Evolutionary conservation across 2,113 vertebrate species (phyloP).

Genomic region (Marmota flaviventris): DNA sequence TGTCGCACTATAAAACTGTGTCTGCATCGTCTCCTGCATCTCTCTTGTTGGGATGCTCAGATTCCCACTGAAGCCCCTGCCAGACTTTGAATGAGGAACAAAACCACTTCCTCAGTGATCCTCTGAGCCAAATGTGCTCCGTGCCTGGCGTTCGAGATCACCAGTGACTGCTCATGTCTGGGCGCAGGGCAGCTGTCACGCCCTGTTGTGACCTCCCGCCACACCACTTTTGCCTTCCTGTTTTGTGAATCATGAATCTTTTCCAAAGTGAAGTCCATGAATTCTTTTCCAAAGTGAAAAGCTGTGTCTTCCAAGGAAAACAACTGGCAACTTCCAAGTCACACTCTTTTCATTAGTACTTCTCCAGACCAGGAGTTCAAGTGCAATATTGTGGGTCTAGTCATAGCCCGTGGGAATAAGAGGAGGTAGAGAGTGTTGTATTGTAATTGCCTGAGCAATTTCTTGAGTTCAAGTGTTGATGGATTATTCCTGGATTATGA

Average conservation of each 20-base stretch:
- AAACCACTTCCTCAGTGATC: neutral
- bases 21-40: neutral
- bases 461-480: neutral
- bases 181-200: no score
- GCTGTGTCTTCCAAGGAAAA: neutral
- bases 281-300: neutral
- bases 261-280: neutral
- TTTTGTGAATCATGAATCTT: neutral
- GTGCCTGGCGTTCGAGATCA: neutral
- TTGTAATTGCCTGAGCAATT: neutral
- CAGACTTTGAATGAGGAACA: neutral
- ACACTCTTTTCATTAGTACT: neutral
- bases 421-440: no score
- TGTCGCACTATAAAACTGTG: no score
- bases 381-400: rapidly evolving
- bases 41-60: neutral
- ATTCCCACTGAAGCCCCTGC: neutral
- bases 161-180: neutral
- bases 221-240: neutral
- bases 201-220: neutral
- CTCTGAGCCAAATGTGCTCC: neutral
- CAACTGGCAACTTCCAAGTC: neutral
- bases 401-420: neutral
- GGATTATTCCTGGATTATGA: neutral
- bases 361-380: neutral